Base-by-base conservation (phyloP, 1,140 invertebrate species). In the Pseudomyrmex gracilis region DNA sequence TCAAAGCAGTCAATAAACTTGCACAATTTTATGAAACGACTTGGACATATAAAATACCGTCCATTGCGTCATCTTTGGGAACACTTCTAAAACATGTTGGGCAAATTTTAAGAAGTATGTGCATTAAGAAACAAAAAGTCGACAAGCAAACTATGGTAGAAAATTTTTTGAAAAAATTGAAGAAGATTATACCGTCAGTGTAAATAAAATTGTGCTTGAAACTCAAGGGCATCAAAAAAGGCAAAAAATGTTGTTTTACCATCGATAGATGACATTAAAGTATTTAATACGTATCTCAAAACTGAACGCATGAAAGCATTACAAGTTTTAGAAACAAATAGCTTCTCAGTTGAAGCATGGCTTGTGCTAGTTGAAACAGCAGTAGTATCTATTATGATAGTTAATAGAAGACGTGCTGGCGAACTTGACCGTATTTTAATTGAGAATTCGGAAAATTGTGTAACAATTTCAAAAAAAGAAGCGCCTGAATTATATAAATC, bases 351-450 rank as follows among this genome's bases (percentile, higher is more conserved):
- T 55, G 1, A 15, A 10, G 51, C 49, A 34, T 71, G 51, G 68
- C 68, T 24, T 57, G 55, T 57, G 1, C 20, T 71, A 55, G 49
- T 51, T 55, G 24, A 71, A 71, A 71, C 68, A 57, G 57, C 68
- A 24, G 57, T 55, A 55, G 2, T 71, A 12, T 71, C 22, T 9
- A 17, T 10, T 5, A 55, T 71, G 49, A 43, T 57, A 43, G 57
- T 34, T 34, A 34, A 34, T 34, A 34, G 34, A 34, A 34, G 34
- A 34, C 34, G 34, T 34, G 34, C 34, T 71, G 68, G 49, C 43
- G 51, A 71, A 71, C 5, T 71, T 10, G 68, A 71, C 13, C 51
- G 68, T 57, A 1, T 57, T 17, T 71, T 71, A 71, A 71, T 55
- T 43, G 68, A 71, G 17, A 57, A 71, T 5, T 55, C 57, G 9